phyloP scores from a whole-genome alignment of 2,797 vertebrate genomes.

The Natrix natrix region DNA sequence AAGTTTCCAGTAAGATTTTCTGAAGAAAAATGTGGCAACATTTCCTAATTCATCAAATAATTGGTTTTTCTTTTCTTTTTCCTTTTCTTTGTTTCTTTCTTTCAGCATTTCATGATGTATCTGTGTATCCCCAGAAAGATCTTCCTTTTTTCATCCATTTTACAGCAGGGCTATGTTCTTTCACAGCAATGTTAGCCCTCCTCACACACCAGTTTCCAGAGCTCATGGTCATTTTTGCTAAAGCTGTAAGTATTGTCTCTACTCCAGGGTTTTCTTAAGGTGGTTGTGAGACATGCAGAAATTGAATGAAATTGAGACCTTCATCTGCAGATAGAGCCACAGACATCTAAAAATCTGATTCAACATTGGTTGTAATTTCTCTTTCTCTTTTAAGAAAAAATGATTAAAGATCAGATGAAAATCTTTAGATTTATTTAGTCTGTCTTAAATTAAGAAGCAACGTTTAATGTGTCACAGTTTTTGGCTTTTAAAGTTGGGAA shows the following conservation, averaged over 20 bases:
- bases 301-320: constrained; percentile 37
- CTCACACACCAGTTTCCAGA: constrained; percentile 99
- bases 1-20: not conserved
- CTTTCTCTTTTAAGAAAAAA: constrained; percentile 19
- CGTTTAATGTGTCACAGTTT: constrained; percentile 33
- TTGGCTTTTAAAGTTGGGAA: constrained; percentile 11
- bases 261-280: constrained; percentile 39
- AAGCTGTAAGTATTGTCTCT: constrained; percentile 85
- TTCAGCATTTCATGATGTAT: constrained; percentile 96
- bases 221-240: constrained; percentile 96
- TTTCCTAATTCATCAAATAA: constrained; percentile 23
- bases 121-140: constrained; percentile 98
- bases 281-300: constrained; percentile 31
- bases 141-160: constrained; percentile 99
- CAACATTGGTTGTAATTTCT: constrained; percentile 38
- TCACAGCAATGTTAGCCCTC: constrained; percentile 96
- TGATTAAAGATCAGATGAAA: constrained; percentile 41
- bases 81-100: constrained; percentile 30
- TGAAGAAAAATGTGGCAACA: not conserved
- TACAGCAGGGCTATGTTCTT: constrained; percentile 97
- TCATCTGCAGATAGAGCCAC: constrained; percentile 18
- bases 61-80: not conserved
- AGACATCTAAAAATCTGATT: constrained; percentile 44
- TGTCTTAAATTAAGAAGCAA: not conserved
- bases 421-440: constrained; percentile 9